Evolutionary conservation across 2,888 invertebrate genomes (phyloP), one percentile per base, ranked within the genome.

Genomic region (Eupithecia subfuscata): DNA sequence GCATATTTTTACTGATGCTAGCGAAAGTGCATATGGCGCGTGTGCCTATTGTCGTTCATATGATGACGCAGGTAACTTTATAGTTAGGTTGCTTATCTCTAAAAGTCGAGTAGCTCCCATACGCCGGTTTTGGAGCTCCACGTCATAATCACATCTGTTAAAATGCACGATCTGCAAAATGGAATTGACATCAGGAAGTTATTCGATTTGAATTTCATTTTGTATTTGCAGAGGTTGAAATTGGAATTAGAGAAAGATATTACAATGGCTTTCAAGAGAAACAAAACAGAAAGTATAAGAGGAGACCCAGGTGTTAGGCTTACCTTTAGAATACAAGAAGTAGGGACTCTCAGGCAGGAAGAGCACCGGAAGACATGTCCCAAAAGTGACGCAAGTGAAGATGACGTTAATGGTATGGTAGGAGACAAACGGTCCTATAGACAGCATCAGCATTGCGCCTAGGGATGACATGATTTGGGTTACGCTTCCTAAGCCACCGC

Each of bases 281-380:
- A 56, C 22, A 22, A 48, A 56, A 22, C 22, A 22, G 2, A n/a
- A 52, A 9, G 52, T 52, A 18, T 16, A 37, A 16, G 16, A 45
- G 14, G 0, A 45, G 16, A 45, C 14, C 37, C 16, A 34, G 16
- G 16, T n/a, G 12, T 37, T 40, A 64, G 9, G 16, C 63, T 70
- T 71, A 80, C 80, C 80, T 73, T 73, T 75, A 22, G 64, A 64
- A 69, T 77, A 64, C 30, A 78, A 70, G 69, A 71, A 77, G 45
- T 77, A 78, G 9, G 80, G 80, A 14, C 73, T 76, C 48, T 80
- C 77, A 11, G 78, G 80, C 5, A 80, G 45, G 9, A 80, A 75
- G 1, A 77, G 60, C 45, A 77, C 22, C 5, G 77, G 77, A 14
- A 75, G 9, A 37, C 48, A 68, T 0, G 74, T 70, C 0, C 16